Conservation (phyloP, 2,888 invertebrate species). For the Coecobrya sp. region DNA sequence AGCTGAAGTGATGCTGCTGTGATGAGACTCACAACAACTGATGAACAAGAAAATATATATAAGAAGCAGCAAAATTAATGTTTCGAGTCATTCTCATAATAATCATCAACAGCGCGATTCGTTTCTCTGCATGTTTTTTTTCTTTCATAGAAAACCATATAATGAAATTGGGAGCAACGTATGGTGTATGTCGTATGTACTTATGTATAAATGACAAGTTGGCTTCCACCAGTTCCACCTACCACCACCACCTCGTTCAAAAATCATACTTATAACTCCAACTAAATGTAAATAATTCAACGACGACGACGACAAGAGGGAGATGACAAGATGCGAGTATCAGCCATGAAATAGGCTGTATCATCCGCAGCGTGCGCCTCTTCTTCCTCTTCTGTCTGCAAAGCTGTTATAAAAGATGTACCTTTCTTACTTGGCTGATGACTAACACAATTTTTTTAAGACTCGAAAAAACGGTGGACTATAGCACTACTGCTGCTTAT, state of each 20-base stretch:
- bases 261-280: neutral
- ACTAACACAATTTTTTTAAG: too few relatives aligned
- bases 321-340: slow-evolving; percentile 11
- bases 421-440: too few relatives aligned
- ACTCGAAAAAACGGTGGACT: too few relatives aligned
- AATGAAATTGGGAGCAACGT: neutral
- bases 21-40: neutral
- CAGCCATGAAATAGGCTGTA: neutral
- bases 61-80: neutral
- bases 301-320: neutral
- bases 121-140: neutral
- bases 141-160: neutral
- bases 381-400: neutral
- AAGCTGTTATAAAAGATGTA: too few relatives aligned
- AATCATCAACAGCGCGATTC: neutral
- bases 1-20: neutral
- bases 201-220: neutral
- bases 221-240: neutral
- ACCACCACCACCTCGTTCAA: slow-evolving; percentile 1
- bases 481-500: too few relatives aligned
- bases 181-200: neutral
- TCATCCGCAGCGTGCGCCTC: neutral
- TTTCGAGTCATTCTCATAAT: slow-evolving; percentile 1
- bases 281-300: neutral
- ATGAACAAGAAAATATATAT: neutral